phyloP scores from a whole-genome alignment of 2,797 vertebrate species.

The Myotis pilosus region DNA sequence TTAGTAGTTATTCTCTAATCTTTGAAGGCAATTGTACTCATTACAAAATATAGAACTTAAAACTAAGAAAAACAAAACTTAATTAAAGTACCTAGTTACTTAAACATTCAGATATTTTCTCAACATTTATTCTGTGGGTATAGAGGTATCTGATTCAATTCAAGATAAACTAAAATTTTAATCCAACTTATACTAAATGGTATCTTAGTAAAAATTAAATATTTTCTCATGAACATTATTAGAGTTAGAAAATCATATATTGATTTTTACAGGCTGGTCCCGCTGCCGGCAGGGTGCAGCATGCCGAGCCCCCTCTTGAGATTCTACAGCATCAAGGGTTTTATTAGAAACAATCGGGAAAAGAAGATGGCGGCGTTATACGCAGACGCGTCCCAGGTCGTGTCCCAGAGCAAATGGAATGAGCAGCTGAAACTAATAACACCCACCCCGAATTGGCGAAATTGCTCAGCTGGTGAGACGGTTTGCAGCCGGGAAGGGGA shows the following conservation, averaged over 20 bases:
- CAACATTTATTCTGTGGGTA: neutral
- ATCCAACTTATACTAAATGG: neutral
- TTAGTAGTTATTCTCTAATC: neutral
- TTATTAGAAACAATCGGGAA: too few species aligned
- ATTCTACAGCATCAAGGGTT: too few species aligned
- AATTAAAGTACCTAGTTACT: neutral
- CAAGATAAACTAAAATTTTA: neutral
- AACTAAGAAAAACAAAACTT: slow-evolving; percentile 13
- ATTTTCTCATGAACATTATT: neutral
- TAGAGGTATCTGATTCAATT: neutral
- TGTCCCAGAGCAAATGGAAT: too few species aligned
- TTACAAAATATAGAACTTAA: slow-evolving; percentile 28
- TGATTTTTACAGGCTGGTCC: too few species aligned
- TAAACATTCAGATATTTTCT: neutral
- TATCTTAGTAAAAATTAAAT: neutral
- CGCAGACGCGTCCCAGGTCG: too few species aligned
- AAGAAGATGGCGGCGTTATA: too few species aligned
- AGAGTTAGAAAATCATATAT: neutral
- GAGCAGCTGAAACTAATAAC: too few species aligned
- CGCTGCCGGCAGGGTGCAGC: too few species aligned
- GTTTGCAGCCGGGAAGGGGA: too few species aligned
- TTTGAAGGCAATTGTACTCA: slow-evolving; percentile 13
- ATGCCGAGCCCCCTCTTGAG: too few species aligned
- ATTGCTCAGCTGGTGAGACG: too few species aligned
- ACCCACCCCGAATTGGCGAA: too few species aligned